Conservation (phyloP, 2,113 vertebrate species). For the Bubalus kerabau region DNA sequence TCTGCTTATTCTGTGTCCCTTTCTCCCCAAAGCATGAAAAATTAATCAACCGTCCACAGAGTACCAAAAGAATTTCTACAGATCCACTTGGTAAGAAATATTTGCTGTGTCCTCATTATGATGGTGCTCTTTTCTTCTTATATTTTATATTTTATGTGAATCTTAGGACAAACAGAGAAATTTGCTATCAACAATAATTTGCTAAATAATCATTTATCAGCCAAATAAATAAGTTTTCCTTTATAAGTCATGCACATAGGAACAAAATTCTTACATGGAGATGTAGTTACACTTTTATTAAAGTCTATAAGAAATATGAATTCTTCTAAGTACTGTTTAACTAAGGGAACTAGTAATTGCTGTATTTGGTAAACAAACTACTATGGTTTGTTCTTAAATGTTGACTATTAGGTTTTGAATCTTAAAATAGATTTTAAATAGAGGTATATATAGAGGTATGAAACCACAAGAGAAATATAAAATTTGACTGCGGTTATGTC, state of each 20-base stretch:
- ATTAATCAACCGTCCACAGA: constrained; percentile 71
- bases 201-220: neutral
- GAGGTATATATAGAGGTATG: neutral
- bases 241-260: neutral
- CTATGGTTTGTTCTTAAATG: neutral
- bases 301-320: neutral
- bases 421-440: neutral
- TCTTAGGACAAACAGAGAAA: neutral
- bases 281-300: neutral
- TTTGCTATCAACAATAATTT: constrained; percentile 14
- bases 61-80: constrained; percentile 68
- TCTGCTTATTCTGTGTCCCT: constrained; percentile 36
- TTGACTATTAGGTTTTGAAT: neutral
- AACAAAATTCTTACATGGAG: neutral
- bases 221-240: neutral
- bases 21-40: constrained; percentile 79
- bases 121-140: neutral
- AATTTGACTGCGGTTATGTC: neutral
- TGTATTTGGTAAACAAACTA: neutral
- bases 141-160: neutral
- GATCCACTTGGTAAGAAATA: constrained; percentile 80
- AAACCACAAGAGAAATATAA: neutral
- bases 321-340: neutral
- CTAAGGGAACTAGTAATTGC: neutral
- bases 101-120: neutral